Evolutionary conservation across 1,140 invertebrate genomes (phyloP).

Genomic region (Brachionus asplanchnoidis): DNA sequence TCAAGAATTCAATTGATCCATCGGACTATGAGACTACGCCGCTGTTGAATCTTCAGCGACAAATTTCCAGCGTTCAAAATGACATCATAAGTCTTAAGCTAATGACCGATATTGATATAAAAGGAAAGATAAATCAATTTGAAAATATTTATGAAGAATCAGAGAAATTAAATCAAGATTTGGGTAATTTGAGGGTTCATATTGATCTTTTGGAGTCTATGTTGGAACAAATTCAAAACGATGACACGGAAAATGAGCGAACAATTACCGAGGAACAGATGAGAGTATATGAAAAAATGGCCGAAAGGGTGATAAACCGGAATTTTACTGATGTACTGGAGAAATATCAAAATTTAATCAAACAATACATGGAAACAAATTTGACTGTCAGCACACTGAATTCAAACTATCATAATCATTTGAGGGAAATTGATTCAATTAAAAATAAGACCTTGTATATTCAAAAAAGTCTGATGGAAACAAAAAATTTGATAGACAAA

Average conservation of each 20-base stretch:
- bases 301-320: neutral
- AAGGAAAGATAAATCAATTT: slow-evolving; percentile 6
- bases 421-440: neutral
- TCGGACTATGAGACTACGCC: neutral
- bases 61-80: slow-evolving; percentile 26
- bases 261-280: slow-evolving; percentile 9
- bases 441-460: slow-evolving; percentile 29
- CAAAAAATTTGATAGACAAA: slow-evolving; percentile 7
- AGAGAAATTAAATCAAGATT: slow-evolving; percentile 9
- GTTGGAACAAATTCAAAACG: neutral
- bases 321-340: neutral
- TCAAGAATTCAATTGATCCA: slow-evolving; percentile 20
- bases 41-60: neutral
- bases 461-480: slow-evolving; percentile 33
- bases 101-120: slow-evolving; percentile 3
- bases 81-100: slow-evolving; percentile 3
- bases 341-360: neutral
- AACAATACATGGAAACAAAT: neutral
- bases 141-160: neutral
- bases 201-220: slow-evolving; percentile 6
- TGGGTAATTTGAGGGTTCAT: neutral
- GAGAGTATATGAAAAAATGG: neutral
- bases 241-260: neutral
- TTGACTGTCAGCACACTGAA: neutral
- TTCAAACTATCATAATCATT: neutral